Conservation (phyloP, 1,140 invertebrate genomes). For the Rhagoletis zephyria region DNA sequence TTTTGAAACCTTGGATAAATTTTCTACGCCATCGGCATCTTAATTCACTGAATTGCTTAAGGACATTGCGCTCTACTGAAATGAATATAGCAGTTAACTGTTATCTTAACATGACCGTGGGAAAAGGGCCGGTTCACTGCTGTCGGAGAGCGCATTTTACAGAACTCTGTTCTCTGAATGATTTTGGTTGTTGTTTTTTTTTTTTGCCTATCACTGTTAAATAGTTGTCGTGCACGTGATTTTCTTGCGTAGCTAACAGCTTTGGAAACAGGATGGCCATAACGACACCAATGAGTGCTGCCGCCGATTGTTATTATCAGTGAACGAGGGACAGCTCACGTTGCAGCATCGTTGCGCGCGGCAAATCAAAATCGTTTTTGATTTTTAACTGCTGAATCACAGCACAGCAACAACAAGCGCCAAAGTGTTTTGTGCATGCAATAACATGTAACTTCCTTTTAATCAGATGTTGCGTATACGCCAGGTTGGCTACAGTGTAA, state of each 20-base stretch:
- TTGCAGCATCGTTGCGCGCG: background rate
- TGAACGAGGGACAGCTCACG: constrained; percentile 10
- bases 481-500: background rate
- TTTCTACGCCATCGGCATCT: too few species aligned
- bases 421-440: background rate
- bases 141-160: background rate
- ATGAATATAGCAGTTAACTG: too few species aligned
- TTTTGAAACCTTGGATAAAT: background rate
- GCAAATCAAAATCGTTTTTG: background rate
- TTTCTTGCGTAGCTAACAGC: background rate
- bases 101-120: background rate
- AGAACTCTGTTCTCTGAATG: too few species aligned
- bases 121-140: background rate
- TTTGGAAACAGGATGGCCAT: background rate
- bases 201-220: background rate
- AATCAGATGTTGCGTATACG: constrained; percentile 12
- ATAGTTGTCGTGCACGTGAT: background rate
- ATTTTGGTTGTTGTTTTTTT: background rate
- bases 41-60: too few species aligned
- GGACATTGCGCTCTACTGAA: too few species aligned
- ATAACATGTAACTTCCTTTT: background rate
- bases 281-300: background rate
- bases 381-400: background rate
- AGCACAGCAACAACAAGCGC: background rate
- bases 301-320: constrained; percentile 31